phyloP scores from a whole-genome alignment of 2,113 vertebrate species.

The Romanogobio albipinnatus region DNA sequence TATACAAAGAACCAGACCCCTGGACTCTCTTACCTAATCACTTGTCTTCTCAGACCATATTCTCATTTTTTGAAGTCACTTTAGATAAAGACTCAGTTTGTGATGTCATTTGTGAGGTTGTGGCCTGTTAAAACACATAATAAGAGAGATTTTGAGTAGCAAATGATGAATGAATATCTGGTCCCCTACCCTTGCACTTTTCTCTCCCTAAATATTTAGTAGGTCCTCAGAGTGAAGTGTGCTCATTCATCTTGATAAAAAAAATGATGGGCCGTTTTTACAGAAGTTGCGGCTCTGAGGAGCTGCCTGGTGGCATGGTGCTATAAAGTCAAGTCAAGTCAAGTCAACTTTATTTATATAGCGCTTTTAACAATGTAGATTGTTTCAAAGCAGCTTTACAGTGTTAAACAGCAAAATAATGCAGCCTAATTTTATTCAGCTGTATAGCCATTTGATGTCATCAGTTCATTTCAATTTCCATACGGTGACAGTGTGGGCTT shows the following conservation, averaged over 20 bases:
- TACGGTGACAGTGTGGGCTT: no score
- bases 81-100: background rate
- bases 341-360: no score
- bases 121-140: background rate
- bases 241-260: conserved; percentile 41
- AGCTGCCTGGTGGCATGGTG: background rate
- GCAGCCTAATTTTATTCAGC: no score
- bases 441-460: no score
- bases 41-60: background rate
- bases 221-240: conserved; percentile 24
- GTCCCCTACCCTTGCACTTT: conserved; percentile 35
- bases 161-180: conserved; percentile 1
- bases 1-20: background rate
- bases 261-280: conserved; percentile 5
- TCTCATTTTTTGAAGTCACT: background rate
- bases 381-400: no score
- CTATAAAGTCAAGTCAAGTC: no score
- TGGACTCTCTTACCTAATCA: background rate
- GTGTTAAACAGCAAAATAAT: no score
- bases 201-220: conserved; percentile 54
- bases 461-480: no score
- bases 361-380: no score
- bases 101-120: background rate
- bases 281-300: conserved; percentile 1
- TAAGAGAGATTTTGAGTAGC: background rate